Evolutionary conservation across 2,888 invertebrate genomes (phyloP).

Genomic region (Acholoe squamosa): DNA sequence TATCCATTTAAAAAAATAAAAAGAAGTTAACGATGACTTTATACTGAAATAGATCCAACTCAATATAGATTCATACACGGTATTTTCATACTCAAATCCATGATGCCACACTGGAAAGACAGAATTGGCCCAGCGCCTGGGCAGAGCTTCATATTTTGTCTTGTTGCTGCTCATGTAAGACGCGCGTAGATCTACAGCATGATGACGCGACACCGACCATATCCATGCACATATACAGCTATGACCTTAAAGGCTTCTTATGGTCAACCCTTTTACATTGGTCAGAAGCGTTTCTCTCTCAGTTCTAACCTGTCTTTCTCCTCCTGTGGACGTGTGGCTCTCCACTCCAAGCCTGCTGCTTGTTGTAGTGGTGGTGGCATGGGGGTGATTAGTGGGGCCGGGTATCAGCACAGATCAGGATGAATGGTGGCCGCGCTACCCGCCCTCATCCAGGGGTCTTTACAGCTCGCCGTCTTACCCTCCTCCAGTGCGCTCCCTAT

Average conservation of each 20-base stretch:
- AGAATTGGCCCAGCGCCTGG: no score
- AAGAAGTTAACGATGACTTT: no score
- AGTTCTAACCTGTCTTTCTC: neutral
- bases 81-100: no score
- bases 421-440: neutral
- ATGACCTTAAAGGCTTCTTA: neutral
- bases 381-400: conserved; percentile 39
- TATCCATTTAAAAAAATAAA: no score
- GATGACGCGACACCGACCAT: neutral
- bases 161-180: neutral
- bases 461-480: conserved; percentile 27
- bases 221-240: neutral
- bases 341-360: neutral
- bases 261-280: neutral
- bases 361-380: neutral
- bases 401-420: conserved; percentile 43
- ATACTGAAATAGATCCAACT: no score
- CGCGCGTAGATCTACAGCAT: no score
- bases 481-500: conserved; percentile 40
- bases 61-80: no score
- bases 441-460: conserved; percentile 51
- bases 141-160: neutral
- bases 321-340: neutral
- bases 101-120: no score
- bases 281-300: neutral